Conservation (phyloP, 92 coral and sea anemone species). For the Muricea muricata region DNA sequence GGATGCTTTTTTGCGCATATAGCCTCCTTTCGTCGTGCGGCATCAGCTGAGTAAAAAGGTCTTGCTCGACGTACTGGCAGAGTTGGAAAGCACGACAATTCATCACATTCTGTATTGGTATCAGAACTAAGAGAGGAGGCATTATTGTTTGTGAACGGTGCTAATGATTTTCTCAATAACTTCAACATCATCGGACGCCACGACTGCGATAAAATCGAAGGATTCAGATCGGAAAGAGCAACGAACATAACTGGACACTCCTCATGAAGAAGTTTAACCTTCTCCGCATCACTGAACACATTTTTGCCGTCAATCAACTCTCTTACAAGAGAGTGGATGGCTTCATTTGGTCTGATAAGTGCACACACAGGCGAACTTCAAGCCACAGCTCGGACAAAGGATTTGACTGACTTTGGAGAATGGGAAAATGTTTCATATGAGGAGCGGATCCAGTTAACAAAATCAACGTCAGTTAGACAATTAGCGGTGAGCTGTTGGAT, state of each 20-base stretch:
- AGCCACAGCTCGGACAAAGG: slow-evolving; percentile 11
- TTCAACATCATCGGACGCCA: slow-evolving; percentile 19
- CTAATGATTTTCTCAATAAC: neutral
- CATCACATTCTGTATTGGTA: neutral
- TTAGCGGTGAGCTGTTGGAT: neutral
- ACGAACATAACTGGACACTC: slow-evolving; percentile 25
- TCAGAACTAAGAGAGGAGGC: neutral
- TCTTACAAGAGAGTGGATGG: neutral
- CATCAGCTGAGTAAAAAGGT: slow-evolving; percentile 18
- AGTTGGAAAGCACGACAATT: slow-evolving; percentile 14
- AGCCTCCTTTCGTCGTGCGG: slow-evolving; percentile 4
- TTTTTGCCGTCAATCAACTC: neutral
- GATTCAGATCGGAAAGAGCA: neutral
- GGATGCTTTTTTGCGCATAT: slow-evolving; percentile 24
- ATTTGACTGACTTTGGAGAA: slow-evolving; percentile 9
- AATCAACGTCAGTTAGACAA: neutral
- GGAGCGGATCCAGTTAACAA: neutral
- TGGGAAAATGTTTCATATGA: neutral
- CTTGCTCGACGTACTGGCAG: neutral
- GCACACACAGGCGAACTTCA: slow-evolving; percentile 34
- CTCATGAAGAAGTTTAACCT: slow-evolving; percentile 7
- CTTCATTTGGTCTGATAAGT: neutral
- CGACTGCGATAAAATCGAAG: neutral
- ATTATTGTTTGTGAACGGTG: neutral
- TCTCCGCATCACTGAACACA: neutral